Conservation (phyloP, 2,113 vertebrate genomes). For the Azemiops feae region DNA sequence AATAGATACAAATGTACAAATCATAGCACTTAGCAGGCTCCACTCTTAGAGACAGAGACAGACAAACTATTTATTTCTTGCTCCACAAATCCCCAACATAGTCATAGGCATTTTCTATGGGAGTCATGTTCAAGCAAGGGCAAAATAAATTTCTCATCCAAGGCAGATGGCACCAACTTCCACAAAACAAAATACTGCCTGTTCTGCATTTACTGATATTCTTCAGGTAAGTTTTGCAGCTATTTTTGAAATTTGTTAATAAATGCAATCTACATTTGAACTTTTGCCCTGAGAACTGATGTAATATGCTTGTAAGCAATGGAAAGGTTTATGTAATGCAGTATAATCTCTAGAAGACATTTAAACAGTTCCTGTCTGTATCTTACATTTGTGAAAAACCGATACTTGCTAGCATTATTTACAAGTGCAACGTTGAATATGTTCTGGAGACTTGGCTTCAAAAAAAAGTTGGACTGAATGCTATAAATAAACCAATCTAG, state of each 20-base stretch:
- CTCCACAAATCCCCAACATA: neutral
- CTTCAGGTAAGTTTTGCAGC: neutral
- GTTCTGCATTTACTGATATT: neutral
- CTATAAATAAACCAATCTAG: neutral
- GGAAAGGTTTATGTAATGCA: neutral
- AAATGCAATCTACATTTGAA: neutral
- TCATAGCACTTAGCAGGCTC: neutral
- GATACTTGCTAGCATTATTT: neutral
- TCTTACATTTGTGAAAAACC: neutral
- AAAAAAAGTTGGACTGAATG: neutral
- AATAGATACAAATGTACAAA: neutral
- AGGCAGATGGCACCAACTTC: neutral
- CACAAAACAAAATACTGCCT: neutral
- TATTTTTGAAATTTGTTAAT: neutral
- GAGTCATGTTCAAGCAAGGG: neutral
- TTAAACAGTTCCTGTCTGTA: neutral
- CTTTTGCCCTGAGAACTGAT: neutral
- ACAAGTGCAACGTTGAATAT: neutral
- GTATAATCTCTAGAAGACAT: neutral
- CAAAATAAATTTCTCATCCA: neutral
- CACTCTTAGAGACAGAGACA: neutral
- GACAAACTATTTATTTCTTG: neutral
- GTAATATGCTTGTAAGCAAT: neutral
- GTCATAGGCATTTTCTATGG: neutral
- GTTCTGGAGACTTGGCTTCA: neutral